Evolutionary conservation across 2,797 vertebrate species (phyloP).

Genomic region (Dromococcyx pavoninus): DNA sequence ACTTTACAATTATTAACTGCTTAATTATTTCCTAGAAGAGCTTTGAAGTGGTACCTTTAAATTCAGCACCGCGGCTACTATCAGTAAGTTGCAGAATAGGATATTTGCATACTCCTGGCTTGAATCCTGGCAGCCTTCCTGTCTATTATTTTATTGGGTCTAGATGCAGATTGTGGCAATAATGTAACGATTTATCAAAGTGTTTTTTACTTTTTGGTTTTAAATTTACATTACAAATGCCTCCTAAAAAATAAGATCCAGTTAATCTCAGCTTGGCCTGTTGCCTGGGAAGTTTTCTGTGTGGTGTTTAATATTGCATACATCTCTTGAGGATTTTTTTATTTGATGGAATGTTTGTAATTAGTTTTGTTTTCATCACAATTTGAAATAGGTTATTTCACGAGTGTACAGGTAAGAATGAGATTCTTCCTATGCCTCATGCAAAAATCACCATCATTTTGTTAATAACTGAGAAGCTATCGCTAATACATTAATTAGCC

Average conservation of each 20-base stretch:
- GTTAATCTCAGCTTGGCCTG: slow-evolving; percentile 45
- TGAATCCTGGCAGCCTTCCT: slow-evolving; percentile 29
- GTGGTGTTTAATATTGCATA: slow-evolving; percentile 30
- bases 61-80: slow-evolving; percentile 37
- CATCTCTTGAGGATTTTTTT: not conserved
- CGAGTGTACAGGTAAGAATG: slow-evolving; percentile 10
- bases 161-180: slow-evolving; percentile 15
- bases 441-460: not conserved
- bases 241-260: slow-evolving; percentile 33
- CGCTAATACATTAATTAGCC: slow-evolving; percentile 25
- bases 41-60: slow-evolving; percentile 44
- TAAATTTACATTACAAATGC: slow-evolving; percentile 18
- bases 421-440: not conserved
- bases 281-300: slow-evolving; percentile 42
- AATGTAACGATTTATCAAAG: slow-evolving; percentile 33
- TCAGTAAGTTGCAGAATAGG: not conserved
- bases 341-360: slow-evolving; percentile 35
- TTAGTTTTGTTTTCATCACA: slow-evolving; percentile 13
- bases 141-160: slow-evolving; percentile 22
- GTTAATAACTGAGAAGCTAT: slow-evolving; percentile 3
- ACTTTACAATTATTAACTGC: slow-evolving; percentile 26
- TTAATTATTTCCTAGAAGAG: slow-evolving; percentile 36
- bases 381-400: slow-evolving; percentile 7
- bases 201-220: slow-evolving; percentile 30
- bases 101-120: slow-evolving; percentile 5